phyloP scores from a whole-genome alignment of 2,888 invertebrate genomes.

The Thecocarcelia acutangulata region DNA sequence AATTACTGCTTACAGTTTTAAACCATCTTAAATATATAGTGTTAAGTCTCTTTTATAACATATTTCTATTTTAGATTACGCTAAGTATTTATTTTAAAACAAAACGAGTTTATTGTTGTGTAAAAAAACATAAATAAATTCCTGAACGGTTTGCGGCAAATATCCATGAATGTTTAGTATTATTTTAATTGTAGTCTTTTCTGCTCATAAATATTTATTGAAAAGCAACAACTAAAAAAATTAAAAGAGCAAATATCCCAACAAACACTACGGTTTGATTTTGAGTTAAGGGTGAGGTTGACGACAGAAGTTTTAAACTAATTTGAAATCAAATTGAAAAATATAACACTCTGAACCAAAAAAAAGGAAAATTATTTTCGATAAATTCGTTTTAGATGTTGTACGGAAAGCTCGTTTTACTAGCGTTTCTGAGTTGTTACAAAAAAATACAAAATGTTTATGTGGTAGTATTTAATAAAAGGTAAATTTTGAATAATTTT shows the following conservation, averaged over 20 bases:
- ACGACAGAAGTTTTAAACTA: too few relatives aligned
- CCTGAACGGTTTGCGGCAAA: slow-evolving; percentile 46
- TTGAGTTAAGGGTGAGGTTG: too few relatives aligned
- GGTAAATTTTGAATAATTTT: too few relatives aligned
- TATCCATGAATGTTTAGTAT: slow-evolving; percentile 22
- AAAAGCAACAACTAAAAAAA: slow-evolving; percentile 21
- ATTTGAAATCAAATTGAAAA: too few relatives aligned
- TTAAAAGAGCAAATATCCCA: slow-evolving; percentile 28
- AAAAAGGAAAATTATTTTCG: too few relatives aligned
- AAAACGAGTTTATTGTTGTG: slow-evolving; percentile 28
- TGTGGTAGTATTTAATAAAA: too few relatives aligned
- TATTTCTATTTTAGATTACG: not conserved
- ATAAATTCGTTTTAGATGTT: too few relatives aligned
- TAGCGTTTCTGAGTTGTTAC: too few relatives aligned
- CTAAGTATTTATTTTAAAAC: not conserved
- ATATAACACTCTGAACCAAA: too few relatives aligned
- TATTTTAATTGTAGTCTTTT: slow-evolving; percentile 19
- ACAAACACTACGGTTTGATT: too few relatives aligned
- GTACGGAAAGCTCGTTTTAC: too few relatives aligned
- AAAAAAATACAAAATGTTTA: too few relatives aligned
- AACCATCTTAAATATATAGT: not conserved
- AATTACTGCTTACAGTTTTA: not conserved
- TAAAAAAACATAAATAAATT: slow-evolving; percentile 43
- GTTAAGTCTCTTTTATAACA: slow-evolving; percentile 8
- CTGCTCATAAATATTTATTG: slow-evolving; percentile 42